Conservation (phyloP, 2,113 vertebrate genomes). For the Macaca fascicularis region DNA sequence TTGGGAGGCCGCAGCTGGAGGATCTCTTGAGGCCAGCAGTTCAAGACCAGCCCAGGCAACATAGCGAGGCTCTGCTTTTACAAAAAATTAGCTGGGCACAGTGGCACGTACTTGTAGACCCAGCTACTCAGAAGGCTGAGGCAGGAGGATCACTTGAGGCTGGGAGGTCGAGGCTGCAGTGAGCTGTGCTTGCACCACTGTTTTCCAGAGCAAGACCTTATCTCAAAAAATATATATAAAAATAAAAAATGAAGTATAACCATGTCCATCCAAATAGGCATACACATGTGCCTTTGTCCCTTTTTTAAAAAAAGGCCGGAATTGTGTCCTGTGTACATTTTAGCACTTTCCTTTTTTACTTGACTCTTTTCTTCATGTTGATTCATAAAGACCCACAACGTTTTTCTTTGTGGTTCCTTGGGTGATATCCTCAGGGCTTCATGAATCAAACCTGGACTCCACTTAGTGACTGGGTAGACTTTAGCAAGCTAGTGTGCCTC, state of each 20-base stretch:
- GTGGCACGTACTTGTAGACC: no score
- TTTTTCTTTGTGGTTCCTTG: neutral
- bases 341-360: neutral
- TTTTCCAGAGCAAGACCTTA: no score
- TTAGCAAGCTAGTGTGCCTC: neutral
- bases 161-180: no score
- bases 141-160: no score
- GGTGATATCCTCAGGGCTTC: accelerated
- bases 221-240: no score
- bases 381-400: accelerated
- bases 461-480: neutral
- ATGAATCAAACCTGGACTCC: neutral
- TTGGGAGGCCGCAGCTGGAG: no score
- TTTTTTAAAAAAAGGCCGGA: neutral
- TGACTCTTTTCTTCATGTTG: accelerated
- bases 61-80: no score
- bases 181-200: no score
- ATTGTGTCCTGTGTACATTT: accelerated
- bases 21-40: no score
- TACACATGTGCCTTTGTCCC: accelerated
- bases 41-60: no score
- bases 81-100: no score
- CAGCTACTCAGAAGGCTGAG: no score
- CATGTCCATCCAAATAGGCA: accelerated
- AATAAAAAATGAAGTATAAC: neutral